Evolutionary conservation across 1,140 invertebrate species (phyloP).

Genomic region (Caenorhabditis inopinata): DNA sequence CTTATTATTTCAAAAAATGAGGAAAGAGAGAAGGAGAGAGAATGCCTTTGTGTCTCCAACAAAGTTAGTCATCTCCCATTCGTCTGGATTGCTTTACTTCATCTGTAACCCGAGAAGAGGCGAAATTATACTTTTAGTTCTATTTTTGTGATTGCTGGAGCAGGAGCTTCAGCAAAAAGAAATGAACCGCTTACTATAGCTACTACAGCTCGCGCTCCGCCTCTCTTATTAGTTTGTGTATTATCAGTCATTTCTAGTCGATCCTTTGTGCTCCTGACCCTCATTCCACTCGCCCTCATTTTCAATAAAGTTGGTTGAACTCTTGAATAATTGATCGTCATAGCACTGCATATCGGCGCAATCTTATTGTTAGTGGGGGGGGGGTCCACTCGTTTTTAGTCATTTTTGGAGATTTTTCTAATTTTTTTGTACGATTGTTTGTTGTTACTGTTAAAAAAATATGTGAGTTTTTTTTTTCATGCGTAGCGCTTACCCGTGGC

Average conservation of each 20-base stretch:
- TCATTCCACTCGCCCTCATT: no score
- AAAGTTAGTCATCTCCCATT: background rate
- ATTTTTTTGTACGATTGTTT: no score
- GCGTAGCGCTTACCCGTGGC: no score
- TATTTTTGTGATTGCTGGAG: background rate
- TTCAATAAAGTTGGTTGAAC: slow-evolving; percentile 20
- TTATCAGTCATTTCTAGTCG: slow-evolving; percentile 19
- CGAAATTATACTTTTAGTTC: background rate
- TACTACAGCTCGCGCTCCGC: background rate
- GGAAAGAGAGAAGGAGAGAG: no score
- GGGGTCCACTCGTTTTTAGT: no score
- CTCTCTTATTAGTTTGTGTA: slow-evolving; percentile 8
- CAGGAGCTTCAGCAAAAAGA: background rate
- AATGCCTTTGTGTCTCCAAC: no score
- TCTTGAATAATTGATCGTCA: slow-evolving; percentile 27
- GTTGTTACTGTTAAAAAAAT: no score
- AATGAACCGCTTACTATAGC: background rate
- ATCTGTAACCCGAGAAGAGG: background rate
- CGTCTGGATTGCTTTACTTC: background rate
- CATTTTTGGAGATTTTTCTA: no score
- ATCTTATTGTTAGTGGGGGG: no score
- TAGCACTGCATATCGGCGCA: no score
- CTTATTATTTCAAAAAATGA: no score
- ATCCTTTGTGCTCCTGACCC: background rate
- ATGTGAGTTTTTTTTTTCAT: no score